Evolutionary conservation across 2,888 invertebrate species (phyloP).

Genomic region (Agrotis exclamationis): DNA sequence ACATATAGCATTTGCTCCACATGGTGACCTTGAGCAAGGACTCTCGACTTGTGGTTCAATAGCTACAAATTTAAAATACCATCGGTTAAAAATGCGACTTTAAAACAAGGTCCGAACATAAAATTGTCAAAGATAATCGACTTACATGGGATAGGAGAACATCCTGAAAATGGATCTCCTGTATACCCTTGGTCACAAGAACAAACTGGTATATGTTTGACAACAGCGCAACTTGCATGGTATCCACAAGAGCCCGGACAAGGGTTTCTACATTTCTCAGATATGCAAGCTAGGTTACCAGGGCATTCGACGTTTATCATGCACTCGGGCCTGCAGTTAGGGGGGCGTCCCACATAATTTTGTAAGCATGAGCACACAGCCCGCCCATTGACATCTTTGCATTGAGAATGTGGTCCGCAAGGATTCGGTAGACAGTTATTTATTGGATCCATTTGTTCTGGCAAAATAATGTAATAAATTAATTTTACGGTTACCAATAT

Average conservation of each 20-base stretch:
- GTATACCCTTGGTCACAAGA: slow-evolving; percentile 93
- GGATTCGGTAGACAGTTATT: slow-evolving; percentile 94
- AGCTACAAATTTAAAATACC: slow-evolving; percentile 79
- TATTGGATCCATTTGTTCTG: slow-evolving; percentile 85
- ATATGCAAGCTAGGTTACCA: slow-evolving; percentile 93
- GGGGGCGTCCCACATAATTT: slow-evolving; percentile 95
- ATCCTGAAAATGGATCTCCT: slow-evolving; percentile 95
- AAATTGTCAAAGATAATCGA: slow-evolving; percentile 54
- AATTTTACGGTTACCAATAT: neutral
- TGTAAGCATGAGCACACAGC: slow-evolving; percentile 94
- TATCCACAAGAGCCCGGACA: slow-evolving; percentile 94
- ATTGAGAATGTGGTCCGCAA: slow-evolving; percentile 95
- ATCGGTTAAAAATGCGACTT: slow-evolving; percentile 1
- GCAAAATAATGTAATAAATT: slow-evolving; percentile 57
- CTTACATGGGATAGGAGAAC: slow-evolving; percentile 92
- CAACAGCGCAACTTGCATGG: slow-evolving; percentile 93
- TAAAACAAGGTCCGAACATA: neutral
- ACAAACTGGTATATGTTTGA: slow-evolving; percentile 94
- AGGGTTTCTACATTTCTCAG: slow-evolving; percentile 94
- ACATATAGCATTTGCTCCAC: slow-evolving; percentile 96
- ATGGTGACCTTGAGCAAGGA: slow-evolving; percentile 96
- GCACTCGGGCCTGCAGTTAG: slow-evolving; percentile 95
- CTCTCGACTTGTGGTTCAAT: slow-evolving; percentile 88
- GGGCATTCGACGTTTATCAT: slow-evolving; percentile 94
- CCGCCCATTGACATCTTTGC: slow-evolving; percentile 92